A percentile compares a stretch with the other conserved stretches of the same genome.
Conservation (phyloP, 2,888 invertebrate genomes). For the Bibio marci region DNA sequence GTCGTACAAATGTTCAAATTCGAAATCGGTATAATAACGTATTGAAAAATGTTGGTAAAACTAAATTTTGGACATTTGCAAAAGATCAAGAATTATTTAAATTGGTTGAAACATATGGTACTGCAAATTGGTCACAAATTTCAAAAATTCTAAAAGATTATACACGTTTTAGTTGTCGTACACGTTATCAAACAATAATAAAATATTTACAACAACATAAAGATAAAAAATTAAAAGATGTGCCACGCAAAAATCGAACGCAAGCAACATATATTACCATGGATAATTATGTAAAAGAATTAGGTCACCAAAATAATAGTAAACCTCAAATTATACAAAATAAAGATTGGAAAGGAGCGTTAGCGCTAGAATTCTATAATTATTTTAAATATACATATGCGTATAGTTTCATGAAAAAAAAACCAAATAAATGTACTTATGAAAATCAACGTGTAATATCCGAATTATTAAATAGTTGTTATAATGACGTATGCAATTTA, state of each 20-base stretch:
- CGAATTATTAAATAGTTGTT: too few relatives aligned
- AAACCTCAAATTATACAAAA: too few relatives aligned
- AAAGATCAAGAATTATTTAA: constrained; percentile 43
- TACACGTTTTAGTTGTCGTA: constrained; percentile 39
- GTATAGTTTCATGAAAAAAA: too few relatives aligned
- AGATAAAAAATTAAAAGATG: constrained; percentile 16
- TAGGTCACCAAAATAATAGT: too few relatives aligned
- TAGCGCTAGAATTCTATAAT: too few relatives aligned
- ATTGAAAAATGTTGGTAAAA: constrained; percentile 20
- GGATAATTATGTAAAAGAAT: too few relatives aligned
- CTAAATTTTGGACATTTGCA: constrained; percentile 39
- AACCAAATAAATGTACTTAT: too few relatives aligned
- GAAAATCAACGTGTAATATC: too few relatives aligned
- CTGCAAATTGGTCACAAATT: constrained; percentile 34
- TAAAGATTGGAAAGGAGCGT: too few relatives aligned
- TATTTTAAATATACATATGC: too few relatives aligned
- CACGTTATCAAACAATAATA: constrained; percentile 37
- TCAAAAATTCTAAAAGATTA: constrained; percentile 35
- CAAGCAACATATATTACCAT: constrained; percentile 13
- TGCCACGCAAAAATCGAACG: constrained; percentile 17
- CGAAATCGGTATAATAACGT: constrained; percentile 40
- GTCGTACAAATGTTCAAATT: constrained; percentile 42
- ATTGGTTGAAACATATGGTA: constrained; percentile 32
- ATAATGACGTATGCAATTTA: too few relatives aligned
- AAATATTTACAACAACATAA: constrained; percentile 35